These are phyloP conservation scores for Amazona finschi DNA, from an alignment of 2,797 vertebrate genomes.

Conservation along the genomic window DNA sequence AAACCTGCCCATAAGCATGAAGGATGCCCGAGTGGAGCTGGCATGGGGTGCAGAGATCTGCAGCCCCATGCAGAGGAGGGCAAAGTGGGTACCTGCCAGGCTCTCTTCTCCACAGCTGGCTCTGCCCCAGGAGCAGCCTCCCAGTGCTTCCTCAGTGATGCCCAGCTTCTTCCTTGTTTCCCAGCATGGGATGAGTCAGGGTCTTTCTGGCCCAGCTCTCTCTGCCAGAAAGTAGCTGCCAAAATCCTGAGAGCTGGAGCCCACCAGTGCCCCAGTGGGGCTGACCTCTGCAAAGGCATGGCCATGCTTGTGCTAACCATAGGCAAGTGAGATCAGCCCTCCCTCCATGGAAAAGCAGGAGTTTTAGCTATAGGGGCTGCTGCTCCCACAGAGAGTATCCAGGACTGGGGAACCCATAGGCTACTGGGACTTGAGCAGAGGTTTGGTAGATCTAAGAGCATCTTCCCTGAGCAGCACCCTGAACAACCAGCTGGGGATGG, in stretches of 20 bases:
- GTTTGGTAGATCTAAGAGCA: not conserved
- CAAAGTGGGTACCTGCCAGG: not conserved
- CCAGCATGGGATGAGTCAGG: too few relatives aligned
- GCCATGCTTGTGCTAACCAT: not conserved
- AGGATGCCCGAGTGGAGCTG: rapidly evolving
- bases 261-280: too few relatives aligned
- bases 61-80: not conserved
- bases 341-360: not conserved
- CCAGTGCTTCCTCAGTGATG: not conserved
- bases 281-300: not conserved
- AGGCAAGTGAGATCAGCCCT: not conserved
- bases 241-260: not conserved
- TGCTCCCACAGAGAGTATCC: not conserved
- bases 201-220: not conserved
- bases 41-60: rapidly evolving
- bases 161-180: not conserved
- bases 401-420: not conserved
- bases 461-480: not conserved
- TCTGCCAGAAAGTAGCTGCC: not conserved
- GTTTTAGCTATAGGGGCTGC: not conserved
- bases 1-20: not conserved
- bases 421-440: not conserved
- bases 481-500: not conserved
- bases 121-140: not conserved
- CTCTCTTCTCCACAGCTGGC: not conserved